Evolutionary conservation across 2,797 vertebrate species (phyloP).

Genomic region (Molossus alvarezi): DNA sequence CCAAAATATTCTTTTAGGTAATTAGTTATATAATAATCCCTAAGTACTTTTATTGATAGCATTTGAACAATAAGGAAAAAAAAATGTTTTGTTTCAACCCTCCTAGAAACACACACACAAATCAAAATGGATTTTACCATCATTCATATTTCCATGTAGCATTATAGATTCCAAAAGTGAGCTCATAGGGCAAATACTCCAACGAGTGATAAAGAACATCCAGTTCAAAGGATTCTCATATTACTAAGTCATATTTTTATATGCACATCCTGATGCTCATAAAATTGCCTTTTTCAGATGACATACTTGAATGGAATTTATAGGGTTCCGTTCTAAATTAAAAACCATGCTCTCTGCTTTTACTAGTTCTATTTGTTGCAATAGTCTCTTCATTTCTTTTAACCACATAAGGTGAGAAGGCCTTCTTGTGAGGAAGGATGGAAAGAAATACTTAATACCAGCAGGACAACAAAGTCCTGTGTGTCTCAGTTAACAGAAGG

Average conservation of each 20-base stretch:
- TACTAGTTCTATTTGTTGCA: constrained; percentile 73
- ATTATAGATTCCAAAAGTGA: constrained; percentile 42
- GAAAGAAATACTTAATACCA: constrained; percentile 72
- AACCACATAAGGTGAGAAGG: constrained; percentile 67
- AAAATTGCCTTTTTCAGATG: constrained; percentile 86
- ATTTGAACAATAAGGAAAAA: background rate
- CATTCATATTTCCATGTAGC: constrained; percentile 13
- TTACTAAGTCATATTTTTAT: constrained; percentile 77
- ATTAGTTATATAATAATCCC: background rate
- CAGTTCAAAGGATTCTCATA: constrained; percentile 23
- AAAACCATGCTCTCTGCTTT: constrained; percentile 82
- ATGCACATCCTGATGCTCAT: constrained; percentile 74
- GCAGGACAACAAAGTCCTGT: constrained; percentile 58
- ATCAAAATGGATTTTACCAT: background rate
- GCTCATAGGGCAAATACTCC: background rate
- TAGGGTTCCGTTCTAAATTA: constrained; percentile 82
- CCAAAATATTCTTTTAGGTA: background rate
- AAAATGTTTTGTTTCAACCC: background rate
- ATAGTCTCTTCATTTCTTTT: constrained; percentile 85
- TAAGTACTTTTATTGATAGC: constrained; percentile 1
- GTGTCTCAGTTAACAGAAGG: constrained; percentile 63
- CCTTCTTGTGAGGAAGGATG: constrained; percentile 60
- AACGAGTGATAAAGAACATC: constrained; percentile 29
- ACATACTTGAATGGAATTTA: constrained; percentile 83
- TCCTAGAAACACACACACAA: background rate